phyloP scores from a whole-genome alignment of 2,113 vertebrate species.

The Ranitomeya imitator region DNA sequence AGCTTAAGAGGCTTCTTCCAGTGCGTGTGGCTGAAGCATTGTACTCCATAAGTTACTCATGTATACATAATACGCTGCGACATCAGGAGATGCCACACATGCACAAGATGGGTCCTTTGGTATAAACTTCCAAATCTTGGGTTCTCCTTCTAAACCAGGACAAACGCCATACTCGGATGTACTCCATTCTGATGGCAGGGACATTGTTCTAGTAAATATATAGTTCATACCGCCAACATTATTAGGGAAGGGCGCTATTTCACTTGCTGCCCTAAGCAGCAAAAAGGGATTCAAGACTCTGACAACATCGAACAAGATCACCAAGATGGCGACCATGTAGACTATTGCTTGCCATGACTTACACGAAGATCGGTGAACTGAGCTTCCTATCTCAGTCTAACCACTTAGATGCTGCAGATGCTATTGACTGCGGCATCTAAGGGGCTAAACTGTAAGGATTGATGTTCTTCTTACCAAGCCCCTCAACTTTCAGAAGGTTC shows the following conservation, averaged over 20 bases:
- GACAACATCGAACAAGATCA: no score
- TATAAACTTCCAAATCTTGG: no score
- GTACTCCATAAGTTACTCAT: neutral
- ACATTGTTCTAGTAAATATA: neutral
- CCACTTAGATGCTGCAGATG: no score
- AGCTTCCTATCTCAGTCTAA: no score
- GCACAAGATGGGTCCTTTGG: neutral
- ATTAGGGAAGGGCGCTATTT: neutral
- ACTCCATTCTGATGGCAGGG: neutral
- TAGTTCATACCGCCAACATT: neutral
- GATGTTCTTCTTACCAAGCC: no score
- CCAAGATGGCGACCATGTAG: no score
- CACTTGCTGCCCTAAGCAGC: neutral
- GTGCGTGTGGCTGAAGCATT: neutral
- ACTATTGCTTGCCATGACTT: no score
- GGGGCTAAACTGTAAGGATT: no score
- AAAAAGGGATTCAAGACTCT: no score
- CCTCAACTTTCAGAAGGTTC: no score
- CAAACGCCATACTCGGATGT: neutral
- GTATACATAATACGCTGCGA: neutral
- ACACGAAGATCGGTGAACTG: no score
- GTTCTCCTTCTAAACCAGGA: neutral
- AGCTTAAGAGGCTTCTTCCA: neutral
- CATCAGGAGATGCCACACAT: neutral
- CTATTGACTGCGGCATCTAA: no score